Percentiles rank a stretch among this genome's conserved stretches.
These are phyloP conservation scores for Graptemys geographica DNA, from an alignment of 2,797 vertebrate genomes.

Conservation along the genomic window DNA sequence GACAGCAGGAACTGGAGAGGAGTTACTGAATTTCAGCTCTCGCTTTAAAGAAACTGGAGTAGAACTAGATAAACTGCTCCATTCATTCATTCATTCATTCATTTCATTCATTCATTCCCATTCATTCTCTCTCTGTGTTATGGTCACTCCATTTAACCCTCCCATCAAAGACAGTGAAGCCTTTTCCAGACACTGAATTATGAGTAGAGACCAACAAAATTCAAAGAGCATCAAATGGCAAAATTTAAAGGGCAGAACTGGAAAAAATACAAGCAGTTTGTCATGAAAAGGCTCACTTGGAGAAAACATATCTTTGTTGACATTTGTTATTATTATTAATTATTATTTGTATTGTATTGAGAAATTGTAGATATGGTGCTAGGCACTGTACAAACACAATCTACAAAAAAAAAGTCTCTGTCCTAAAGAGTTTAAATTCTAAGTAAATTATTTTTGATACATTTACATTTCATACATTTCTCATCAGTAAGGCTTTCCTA, in stretches of 20 bases:
- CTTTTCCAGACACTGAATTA: background rate
- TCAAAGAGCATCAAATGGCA: background rate
- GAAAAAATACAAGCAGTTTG: background rate
- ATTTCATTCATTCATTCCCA: slow-evolving; percentile 57
- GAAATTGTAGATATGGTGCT: background rate
- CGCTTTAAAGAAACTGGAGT: slow-evolving; percentile 61
- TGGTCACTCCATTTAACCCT: slow-evolving; percentile 56
- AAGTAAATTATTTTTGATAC: background rate
- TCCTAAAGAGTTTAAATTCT: background rate
- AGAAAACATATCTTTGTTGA: background rate
- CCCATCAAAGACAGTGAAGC: slow-evolving; percentile 17
- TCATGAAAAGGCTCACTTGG: background rate
- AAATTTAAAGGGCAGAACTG: slow-evolving; percentile 1
- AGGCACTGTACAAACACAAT: fast-evolving
- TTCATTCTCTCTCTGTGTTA: slow-evolving; percentile 63
- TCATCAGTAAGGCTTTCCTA: background rate
- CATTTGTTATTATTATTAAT: background rate
- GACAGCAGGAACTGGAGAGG: slow-evolving; percentile 25
- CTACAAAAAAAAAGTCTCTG: background rate
- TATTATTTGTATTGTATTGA: background rate
- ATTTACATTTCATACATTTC: background rate
- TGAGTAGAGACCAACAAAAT: background rate
- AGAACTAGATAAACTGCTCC: slow-evolving; percentile 65
- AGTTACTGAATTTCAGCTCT: slow-evolving; percentile 58
- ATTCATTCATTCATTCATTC: slow-evolving; percentile 72